Evolutionary conservation across 2,888 invertebrate species (phyloP).

Genomic region (Xestobium rufovillosum): DNA sequence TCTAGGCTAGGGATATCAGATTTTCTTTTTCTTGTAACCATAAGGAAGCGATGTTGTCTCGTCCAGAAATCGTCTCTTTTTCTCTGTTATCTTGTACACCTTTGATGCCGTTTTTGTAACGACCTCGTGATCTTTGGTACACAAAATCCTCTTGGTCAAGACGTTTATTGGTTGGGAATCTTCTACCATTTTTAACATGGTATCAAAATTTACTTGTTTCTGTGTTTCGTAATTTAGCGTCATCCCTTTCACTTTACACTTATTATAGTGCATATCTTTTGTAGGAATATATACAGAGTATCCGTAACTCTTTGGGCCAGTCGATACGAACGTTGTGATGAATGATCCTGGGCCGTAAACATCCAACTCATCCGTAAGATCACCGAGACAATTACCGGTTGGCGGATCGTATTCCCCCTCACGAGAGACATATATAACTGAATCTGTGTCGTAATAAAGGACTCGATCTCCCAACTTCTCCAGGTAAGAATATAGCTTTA

Average conservation of each 20-base stretch:
- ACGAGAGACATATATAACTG: conserved; percentile 29
- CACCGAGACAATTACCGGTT: conserved; percentile 33
- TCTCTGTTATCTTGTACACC: too few relatives aligned
- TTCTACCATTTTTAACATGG: too few relatives aligned
- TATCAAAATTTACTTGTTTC: too few relatives aligned
- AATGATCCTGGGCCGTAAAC: conserved; percentile 28
- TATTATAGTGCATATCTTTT: conserved; percentile 1
- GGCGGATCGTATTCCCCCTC: conserved; percentile 29
- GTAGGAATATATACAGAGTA: conserved; percentile 26
- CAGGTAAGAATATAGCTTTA: conserved; percentile 32
- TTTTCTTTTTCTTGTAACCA: neutral
- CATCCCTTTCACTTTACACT: too few relatives aligned
- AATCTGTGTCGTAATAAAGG: conserved; percentile 37
- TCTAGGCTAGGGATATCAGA: too few relatives aligned
- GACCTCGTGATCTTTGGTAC: too few relatives aligned
- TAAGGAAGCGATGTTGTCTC: neutral
- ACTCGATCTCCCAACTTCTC: conserved; percentile 28
- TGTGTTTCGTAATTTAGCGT: too few relatives aligned
- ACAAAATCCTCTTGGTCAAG: too few relatives aligned
- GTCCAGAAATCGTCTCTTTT: neutral
- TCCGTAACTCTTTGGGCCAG: conserved; percentile 36
- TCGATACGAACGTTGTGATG: conserved; percentile 32
- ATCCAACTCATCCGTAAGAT: conserved; percentile 35
- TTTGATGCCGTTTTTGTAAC: too few relatives aligned
- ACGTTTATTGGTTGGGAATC: too few relatives aligned